These are phyloP conservation scores for Ascaphus truei DNA, from an alignment of 2,113 vertebrate species.

Conservation along the genomic window DNA sequence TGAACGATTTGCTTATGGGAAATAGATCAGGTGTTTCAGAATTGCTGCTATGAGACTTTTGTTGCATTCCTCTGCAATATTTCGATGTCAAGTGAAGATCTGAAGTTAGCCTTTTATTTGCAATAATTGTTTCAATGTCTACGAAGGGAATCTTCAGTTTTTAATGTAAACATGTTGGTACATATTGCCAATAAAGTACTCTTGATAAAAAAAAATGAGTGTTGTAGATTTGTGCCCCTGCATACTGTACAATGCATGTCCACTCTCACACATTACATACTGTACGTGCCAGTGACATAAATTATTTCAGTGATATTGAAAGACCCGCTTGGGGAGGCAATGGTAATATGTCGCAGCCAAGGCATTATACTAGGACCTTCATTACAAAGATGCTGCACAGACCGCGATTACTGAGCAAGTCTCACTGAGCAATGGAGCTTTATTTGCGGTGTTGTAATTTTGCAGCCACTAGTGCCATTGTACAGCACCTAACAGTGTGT, in stretches of 20 bases:
- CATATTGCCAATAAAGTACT: constrained; percentile 75
- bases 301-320: too few species aligned
- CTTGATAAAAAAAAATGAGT: constrained; percentile 45
- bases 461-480: too few species aligned
- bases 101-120: constrained; percentile 38
- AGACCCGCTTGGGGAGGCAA: too few species aligned
- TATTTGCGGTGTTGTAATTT: too few species aligned
- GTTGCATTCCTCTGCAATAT: constrained; percentile 37
- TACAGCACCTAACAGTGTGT: too few species aligned
- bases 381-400: too few species aligned
- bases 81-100: constrained; percentile 44
- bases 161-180: constrained; percentile 65
- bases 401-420: too few species aligned
- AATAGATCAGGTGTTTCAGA: constrained; percentile 27
- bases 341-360: too few species aligned
- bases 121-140: constrained; percentile 46
- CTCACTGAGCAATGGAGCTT: too few species aligned
- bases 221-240: not conserved
- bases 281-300: too few species aligned
- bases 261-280: too few species aligned
- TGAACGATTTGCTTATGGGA: constrained; percentile 39
- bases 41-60: constrained; percentile 38
- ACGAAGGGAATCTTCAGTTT: constrained; percentile 55
- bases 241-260: not conserved
- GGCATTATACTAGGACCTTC: too few species aligned